phyloP scores from a whole-genome alignment of 2,888 invertebrate genomes.

The Scaptomyza reducta region DNA sequence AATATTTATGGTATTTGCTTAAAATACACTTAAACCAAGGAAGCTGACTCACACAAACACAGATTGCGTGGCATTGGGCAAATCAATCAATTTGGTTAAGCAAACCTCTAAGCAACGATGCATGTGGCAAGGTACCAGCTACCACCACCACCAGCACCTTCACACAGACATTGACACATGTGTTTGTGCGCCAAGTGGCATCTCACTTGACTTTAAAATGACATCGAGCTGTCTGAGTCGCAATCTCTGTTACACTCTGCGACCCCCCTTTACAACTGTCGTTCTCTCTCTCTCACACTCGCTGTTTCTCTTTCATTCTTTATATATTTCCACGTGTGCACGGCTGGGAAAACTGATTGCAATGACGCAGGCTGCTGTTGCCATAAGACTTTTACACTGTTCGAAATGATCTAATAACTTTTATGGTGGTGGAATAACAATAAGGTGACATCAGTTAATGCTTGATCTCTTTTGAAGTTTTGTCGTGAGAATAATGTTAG shows the following conservation, averaged over 20 bases:
- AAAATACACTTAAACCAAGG: conserved; percentile 36
- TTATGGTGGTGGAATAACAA: too few relatives aligned
- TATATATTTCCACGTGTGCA: too few relatives aligned
- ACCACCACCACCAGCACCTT: conserved; percentile 28
- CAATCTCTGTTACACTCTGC: neutral
- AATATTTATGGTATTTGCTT: conserved; percentile 62
- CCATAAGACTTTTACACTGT: too few relatives aligned
- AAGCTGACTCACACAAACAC: conserved; percentile 4
- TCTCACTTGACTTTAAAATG: conserved; percentile 72
- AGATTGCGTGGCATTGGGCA: conserved; percentile 10
- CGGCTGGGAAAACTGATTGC: too few relatives aligned
- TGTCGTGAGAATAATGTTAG: too few relatives aligned
- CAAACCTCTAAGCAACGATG: conserved; percentile 5
- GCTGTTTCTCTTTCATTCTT: neutral
- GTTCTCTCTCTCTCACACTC: neutral
- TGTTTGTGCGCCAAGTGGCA: conserved; percentile 43
- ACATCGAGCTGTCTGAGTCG: conserved; percentile 44
- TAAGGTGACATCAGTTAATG: too few relatives aligned
- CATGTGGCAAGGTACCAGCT: conserved; percentile 21
- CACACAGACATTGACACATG: neutral
- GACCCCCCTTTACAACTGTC: neutral
- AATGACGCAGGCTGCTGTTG: too few relatives aligned
- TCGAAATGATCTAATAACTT: neutral
- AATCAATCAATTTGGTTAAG: conserved; percentile 45
- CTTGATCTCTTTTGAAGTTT: too few relatives aligned